Conservation (phyloP, 2,797 vertebrate species). For the Nyctalus aviator region DNA sequence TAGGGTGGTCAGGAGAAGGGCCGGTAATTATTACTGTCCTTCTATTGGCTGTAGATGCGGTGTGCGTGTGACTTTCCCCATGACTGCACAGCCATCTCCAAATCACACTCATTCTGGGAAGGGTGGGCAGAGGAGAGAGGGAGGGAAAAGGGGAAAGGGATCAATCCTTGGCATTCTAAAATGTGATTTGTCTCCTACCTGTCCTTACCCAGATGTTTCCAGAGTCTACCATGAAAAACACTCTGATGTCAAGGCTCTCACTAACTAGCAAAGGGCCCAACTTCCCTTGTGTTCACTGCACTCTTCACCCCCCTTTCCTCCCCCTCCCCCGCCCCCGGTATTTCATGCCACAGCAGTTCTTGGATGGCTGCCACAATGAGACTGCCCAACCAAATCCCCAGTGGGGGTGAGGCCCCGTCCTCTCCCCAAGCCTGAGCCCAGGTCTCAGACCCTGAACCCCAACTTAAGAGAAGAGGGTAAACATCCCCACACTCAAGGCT, state of each 20-base stretch:
- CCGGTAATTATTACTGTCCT: rapidly evolving
- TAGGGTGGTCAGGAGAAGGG: rapidly evolving
- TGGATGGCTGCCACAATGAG: not conserved
- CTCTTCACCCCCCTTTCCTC: too few relatives aligned
- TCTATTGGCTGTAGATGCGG: rapidly evolving
- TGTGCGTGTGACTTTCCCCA: not conserved
- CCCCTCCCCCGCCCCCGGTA: too few relatives aligned
- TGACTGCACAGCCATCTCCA: not conserved
- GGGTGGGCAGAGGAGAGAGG: not conserved
- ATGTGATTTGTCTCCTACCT: not conserved
- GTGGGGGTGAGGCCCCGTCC: rapidly evolving
- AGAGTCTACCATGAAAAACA: not conserved
- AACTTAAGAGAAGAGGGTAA: not conserved
- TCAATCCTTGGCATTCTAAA: not conserved
- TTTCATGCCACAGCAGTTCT: not conserved
- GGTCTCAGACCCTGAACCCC: not conserved
- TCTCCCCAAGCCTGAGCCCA: not conserved
- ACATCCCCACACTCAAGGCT: not conserved
- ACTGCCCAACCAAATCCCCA: not conserved
- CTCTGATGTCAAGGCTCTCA: not conserved
- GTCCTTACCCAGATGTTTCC: not conserved
- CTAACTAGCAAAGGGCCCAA: not conserved
- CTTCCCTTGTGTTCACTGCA: not conserved
- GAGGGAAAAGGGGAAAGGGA: rapidly evolving
- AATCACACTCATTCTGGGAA: not conserved